Conservation (phyloP, 2,113 vertebrate genomes). For the Oreochromis niloticus region DNA sequence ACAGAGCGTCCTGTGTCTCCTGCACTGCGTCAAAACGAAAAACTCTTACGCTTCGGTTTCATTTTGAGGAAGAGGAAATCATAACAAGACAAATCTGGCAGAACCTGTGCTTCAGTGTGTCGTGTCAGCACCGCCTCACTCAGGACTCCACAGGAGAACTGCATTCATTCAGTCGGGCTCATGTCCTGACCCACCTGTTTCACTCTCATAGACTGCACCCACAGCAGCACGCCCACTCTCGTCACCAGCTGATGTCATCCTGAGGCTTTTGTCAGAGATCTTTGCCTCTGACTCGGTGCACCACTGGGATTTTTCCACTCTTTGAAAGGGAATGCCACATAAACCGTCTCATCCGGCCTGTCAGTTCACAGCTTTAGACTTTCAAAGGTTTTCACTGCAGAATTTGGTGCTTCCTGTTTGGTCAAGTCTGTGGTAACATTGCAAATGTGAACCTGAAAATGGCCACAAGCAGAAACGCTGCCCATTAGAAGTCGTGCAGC, state of each 20-base stretch:
- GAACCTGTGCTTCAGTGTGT: background rate
- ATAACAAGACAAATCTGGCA: fast-evolving
- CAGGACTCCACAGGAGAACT: background rate
- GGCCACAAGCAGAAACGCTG: background rate
- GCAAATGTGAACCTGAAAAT: background rate
- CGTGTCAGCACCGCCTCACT: background rate
- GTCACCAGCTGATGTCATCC: background rate
- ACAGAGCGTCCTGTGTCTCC: background rate
- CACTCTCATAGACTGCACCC: background rate
- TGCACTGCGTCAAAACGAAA: background rate
- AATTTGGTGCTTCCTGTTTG: background rate
- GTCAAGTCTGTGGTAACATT: background rate
- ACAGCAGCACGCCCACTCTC: background rate
- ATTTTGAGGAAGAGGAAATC: background rate
- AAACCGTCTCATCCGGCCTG: background rate
- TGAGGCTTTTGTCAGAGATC: background rate
- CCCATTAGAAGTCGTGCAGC: background rate
- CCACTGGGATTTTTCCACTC: background rate
- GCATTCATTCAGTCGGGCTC: background rate
- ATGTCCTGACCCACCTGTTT: background rate
- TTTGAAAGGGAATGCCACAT: background rate
- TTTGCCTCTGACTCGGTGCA: background rate
- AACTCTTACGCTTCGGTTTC: background rate
- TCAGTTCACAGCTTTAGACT: background rate
- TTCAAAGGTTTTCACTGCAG: background rate